Percentiles rank a stretch among this genome's conserved stretches.
These are phyloP conservation scores for Caenorhabditis sp. DNA, from an alignment of 2,888 invertebrate species.

Conservation along the genomic window DNA sequence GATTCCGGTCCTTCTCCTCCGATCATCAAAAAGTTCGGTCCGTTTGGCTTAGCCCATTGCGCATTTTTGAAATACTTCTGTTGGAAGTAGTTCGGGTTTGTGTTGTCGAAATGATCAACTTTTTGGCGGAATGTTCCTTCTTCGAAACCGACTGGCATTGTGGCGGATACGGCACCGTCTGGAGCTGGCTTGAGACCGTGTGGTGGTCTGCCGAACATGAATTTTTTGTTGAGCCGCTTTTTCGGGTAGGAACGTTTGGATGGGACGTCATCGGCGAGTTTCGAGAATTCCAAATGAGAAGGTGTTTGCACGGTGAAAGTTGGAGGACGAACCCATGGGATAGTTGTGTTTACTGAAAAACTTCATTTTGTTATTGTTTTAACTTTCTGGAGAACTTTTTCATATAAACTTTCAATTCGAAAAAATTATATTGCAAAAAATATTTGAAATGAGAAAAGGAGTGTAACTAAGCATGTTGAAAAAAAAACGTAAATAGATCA, in stretches of 20 bases:
- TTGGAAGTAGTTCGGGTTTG: conserved; percentile 41
- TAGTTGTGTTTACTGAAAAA: conserved; percentile 18
- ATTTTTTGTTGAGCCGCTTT: conserved; percentile 18
- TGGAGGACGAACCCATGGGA: conserved; percentile 23
- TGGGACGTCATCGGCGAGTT: conserved; percentile 26
- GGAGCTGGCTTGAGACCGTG: conserved; percentile 41
- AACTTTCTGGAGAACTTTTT: too few species aligned
- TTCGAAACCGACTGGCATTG: conserved; percentile 17
- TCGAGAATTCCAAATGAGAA: not conserved
- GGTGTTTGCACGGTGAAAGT: too few species aligned
- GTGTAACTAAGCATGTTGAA: too few species aligned
- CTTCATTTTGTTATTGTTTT: not conserved
- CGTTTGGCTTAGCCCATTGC: conserved; percentile 79
- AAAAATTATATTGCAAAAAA: too few species aligned
- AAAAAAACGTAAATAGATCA: too few species aligned
- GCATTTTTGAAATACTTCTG: conserved; percentile 84
- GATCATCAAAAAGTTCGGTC: conserved; percentile 89
- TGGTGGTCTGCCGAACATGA: conserved; percentile 42
- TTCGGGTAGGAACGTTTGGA: conserved; percentile 19
- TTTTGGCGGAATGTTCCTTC: conserved; percentile 37
- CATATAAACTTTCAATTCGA: too few species aligned
- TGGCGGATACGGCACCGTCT: not conserved
- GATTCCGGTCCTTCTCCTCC: conserved; percentile 81
- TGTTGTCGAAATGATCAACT: conserved; percentile 51
- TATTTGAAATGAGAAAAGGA: too few species aligned